These are phyloP conservation scores for Diadromus collaris DNA, from an alignment of 2,888 invertebrate species.

Conservation along the genomic window DNA sequence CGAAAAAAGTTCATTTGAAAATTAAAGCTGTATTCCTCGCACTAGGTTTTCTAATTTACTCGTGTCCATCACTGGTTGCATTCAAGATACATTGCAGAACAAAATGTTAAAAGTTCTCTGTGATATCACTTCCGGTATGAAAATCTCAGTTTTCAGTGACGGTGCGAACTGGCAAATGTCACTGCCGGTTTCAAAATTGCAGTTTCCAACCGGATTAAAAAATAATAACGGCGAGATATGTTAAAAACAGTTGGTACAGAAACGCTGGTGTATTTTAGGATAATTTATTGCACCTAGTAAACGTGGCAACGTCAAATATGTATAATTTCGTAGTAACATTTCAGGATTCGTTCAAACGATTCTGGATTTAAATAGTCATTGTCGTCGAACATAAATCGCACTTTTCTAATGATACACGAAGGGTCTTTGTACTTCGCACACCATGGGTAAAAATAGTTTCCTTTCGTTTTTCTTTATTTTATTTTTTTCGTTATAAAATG, in stretches of 20 bases:
- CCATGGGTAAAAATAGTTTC: not conserved
- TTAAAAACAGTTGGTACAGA: not conserved
- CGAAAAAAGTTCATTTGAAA: too few species aligned
- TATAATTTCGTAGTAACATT: not conserved
- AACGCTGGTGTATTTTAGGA: not conserved
- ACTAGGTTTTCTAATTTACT: too few species aligned
- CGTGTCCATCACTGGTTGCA: too few species aligned
- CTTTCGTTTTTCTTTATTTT: not conserved
- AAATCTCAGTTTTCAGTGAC: too few species aligned
- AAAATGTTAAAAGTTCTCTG: too few species aligned
- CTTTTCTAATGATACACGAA: not conserved
- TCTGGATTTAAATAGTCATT: not conserved
- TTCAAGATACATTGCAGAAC: too few species aligned
- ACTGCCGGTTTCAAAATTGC: too few species aligned
- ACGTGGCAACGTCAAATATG: not conserved
- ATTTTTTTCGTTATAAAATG: not conserved
- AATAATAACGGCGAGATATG: not conserved
- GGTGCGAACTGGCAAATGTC: too few species aligned
- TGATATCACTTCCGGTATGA: too few species aligned
- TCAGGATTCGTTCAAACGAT: not conserved
- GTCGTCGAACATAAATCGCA: not conserved
- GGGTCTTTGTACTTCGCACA: not conserved
- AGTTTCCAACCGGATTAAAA: too few species aligned
- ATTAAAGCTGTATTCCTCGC: too few species aligned
- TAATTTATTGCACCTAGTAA: slow-evolving; percentile 3